Conservation (phyloP, 2,797 vertebrate species). For the Remorina albescens region DNA sequence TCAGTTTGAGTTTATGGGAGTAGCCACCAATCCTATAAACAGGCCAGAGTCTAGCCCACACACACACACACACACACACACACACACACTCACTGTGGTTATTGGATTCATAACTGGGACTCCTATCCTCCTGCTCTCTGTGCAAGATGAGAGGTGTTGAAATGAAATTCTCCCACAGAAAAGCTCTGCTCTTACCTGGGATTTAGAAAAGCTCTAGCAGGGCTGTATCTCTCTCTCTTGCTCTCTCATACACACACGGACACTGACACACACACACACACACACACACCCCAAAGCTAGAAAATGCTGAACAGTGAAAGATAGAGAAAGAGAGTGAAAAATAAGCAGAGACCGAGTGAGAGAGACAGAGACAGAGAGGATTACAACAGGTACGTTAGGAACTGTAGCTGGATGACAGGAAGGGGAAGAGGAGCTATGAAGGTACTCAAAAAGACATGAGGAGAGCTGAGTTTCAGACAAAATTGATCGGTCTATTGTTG, state of each 20-base stretch:
- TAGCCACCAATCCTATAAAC: constrained; percentile 77
- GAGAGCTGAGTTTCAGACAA: constrained; percentile 63
- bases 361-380: constrained; percentile 64
- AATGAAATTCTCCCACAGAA: constrained; percentile 84
- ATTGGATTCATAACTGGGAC: constrained; percentile 83
- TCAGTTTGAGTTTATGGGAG: constrained; percentile 74
- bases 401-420: constrained; percentile 57
- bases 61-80: constrained; percentile 25
- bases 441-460: constrained; percentile 59
- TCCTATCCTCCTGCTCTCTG: constrained; percentile 71
- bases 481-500: constrained; percentile 70
- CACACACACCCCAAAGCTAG: constrained; percentile 44
- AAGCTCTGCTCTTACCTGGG: constrained; percentile 83
- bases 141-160: constrained; percentile 80
- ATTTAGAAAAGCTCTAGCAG: constrained; percentile 81
- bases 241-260: neutral
- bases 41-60: constrained; percentile 35
- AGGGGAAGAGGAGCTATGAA: constrained; percentile 59
- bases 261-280: constrained; percentile 10
- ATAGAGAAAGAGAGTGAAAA: constrained; percentile 55
- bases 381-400: constrained; percentile 58
- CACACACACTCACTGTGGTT: constrained; percentile 58
- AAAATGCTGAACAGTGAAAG: constrained; percentile 36
- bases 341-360: constrained; percentile 58
- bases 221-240: constrained; percentile 35